Evolutionary conservation across 2,797 vertebrate species (phyloP), one percentile per base, ranked within the genome.

Genomic region (Myotis myotis): DNA sequence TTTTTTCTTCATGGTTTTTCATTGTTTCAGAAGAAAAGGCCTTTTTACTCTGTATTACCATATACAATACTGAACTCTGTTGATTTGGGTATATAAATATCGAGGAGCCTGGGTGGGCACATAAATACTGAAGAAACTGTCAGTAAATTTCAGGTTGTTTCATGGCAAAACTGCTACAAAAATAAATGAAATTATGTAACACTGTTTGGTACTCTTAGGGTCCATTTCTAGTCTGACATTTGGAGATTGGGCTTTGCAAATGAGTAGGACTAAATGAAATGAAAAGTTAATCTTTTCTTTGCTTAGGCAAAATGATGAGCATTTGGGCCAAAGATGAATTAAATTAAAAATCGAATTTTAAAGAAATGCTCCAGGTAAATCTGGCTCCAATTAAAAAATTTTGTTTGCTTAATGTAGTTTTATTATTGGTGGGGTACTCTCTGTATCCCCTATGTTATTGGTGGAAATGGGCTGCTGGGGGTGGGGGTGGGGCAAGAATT

Each of bases 11-110:
- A 36, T 62, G 41, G 7, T 79, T 62, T 74, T 41, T 80, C 25
- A 72, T 80, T 23, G 80, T 85, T 91, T 86, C 72, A 72, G 47
- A 74, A 91, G 74, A 80, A 71, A 86, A 71, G 33, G 30, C 6
- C 47, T 55, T 90, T 94, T 91, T 49, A 75, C 30, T n/a, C 16
- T 5, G 4, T 49, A 49, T 49, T 49, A 80, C 64, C 49, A n/a
- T 74, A 74, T 55, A 74, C 10, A 81, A 28, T 55, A 79, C n/a
- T 30, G 74, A 68, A 57, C 16, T 89, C 86, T 93, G 41, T 81
- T 95, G 75, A 81, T 62, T 81, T 44, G 30, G 62, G 36, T 89
- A 74, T 70, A 80, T 80, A 89, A 93, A 85, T 80, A 49, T 62
- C 57, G 62, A 90, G 64, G 55, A 81, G 44, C 81, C 12, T 90